Evolutionary conservation across 2,797 vertebrate species (phyloP), one percentile per base, ranked within the genome.

Genomic region (Cryptoprocta ferox): DNA sequence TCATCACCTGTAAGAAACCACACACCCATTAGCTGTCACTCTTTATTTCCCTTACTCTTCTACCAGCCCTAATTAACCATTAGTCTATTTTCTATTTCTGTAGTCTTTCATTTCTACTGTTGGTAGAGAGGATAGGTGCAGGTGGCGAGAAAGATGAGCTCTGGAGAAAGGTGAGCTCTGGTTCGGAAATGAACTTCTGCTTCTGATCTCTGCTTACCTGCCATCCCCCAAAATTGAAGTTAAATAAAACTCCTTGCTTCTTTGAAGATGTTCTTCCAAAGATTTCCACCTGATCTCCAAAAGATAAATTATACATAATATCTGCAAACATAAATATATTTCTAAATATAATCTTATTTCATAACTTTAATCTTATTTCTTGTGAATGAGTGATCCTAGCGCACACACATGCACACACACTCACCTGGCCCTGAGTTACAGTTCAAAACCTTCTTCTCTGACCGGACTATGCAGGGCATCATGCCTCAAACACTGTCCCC

Each of bases 211-310:
- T 93, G 37, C 35, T 53, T 76, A 28, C 61, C 39, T 7, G 15
- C 50, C 48, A 32, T 35, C 37, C n/a, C 56, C 39, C 12, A 86
- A 68, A 88, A 79, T 48, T 42, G 13, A 59, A 73, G n/a, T 70
- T 93, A 48, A 80, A 59, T 59, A 59, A 59, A 95, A 80, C 2
- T 63, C 61, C 18, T 66, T 84, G 48, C 45, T 28, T 32, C 35
- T 91, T 88, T 84, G 63, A 89, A 79, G 45, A 68, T 86, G 91
- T 96, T 42, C 63, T 83, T 87, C n/a, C 73, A 70, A 71, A 42
- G 66, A 96, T 81, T 91, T 37, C 50, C 19, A 70, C 61, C 53
- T 19, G 11, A 26, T 56, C 16, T 70, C 79, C 21, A 84, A 78
- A 91, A 70, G 21, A 63, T 42, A 80, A 80, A 24, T 88, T 24